Evolutionary conservation across 2,797 vertebrate genomes (phyloP).

Genomic region (Artibeus jamaicensis): DNA sequence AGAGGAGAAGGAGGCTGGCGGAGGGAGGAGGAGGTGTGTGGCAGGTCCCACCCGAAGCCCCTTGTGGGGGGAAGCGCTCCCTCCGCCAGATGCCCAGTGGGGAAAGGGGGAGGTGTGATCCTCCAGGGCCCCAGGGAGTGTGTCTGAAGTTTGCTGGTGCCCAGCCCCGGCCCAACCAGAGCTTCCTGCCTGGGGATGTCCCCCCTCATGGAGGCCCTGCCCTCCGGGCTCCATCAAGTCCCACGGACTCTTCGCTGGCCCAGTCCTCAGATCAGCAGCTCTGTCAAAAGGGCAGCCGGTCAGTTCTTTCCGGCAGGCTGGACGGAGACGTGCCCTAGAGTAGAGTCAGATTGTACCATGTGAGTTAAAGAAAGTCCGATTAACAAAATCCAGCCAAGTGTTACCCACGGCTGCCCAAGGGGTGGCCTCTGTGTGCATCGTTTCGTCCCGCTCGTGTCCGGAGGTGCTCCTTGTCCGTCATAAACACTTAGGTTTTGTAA

Average conservation of each 20-base stretch:
- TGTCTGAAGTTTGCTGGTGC: not conserved
- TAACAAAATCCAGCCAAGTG: not conserved
- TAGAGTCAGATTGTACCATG: not conserved
- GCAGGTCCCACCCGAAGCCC: not conserved
- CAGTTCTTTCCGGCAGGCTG: not conserved
- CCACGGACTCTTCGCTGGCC: not conserved
- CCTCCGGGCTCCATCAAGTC: not conserved
- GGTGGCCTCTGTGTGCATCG: accelerated
- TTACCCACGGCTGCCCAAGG: not conserved
- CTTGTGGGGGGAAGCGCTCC: too few relatives aligned
- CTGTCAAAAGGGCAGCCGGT: not conserved
- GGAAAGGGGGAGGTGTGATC: not conserved
- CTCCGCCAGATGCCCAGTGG: not conserved
- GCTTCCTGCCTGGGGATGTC: not conserved
- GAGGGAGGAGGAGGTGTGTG: not conserved
- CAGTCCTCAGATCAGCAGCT: not conserved
- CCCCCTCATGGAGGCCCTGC: not conserved
- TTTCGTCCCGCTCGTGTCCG: not conserved
- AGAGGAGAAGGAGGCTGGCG: not conserved
- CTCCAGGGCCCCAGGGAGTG: accelerated
- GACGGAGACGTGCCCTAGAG: accelerated
- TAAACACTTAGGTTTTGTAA: not conserved
- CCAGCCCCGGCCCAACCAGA: not conserved
- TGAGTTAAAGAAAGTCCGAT: not conserved
- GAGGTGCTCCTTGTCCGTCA: not conserved